Base-by-base conservation (phyloP, 2,888 invertebrate species). In the Ganaspis brasiliensis region DNA sequence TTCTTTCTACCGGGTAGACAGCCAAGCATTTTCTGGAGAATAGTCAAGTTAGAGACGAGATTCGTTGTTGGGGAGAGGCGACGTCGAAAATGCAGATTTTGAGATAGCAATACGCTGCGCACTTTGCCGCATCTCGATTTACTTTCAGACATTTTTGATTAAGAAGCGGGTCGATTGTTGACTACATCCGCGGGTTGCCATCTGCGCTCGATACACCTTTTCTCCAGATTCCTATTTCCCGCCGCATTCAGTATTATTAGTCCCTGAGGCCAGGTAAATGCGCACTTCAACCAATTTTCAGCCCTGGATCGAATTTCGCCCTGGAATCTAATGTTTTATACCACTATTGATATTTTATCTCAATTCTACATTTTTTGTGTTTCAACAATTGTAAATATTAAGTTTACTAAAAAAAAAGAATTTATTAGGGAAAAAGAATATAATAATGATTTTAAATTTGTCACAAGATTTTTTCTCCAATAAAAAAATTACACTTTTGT, bases 121-220 rank as follows among this genome's bases (percentile, higher is more conserved):
- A 63, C 21, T 77, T 79, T 74, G 59, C 26, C 56, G 6, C 12
- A 26, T 40, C 26, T 31, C 73, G 75, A 31, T 73, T 74, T 84
- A 83, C 81, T 86, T 84, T 73, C 84, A 83, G 85, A 85, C 79
- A 81, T 85, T 81, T 82, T 81, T 72, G 73, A 81, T 83, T 72
- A 75, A 57, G 75, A 26, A 56, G 74, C 79, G 52, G 72, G 70
- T 77, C 72, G 79, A 84, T 85, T 84, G 79, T 79, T 77, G 81
- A 84, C 84, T 84, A 81, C 84, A 80, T 79, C 71, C 79, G 78
- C 76, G 77, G 76, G 84, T 84, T 74, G 88, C 88, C 88, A 88
- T 88, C 87, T 88, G 81, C 85, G 83, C 79, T 86, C 87, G 81
- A 84, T 88, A 88, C 85, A 85, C 35, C 59, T 59, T 59, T 59